phyloP scores from a whole-genome alignment of 2,113 vertebrate species.

The Balaenoptera acutorostrata region DNA sequence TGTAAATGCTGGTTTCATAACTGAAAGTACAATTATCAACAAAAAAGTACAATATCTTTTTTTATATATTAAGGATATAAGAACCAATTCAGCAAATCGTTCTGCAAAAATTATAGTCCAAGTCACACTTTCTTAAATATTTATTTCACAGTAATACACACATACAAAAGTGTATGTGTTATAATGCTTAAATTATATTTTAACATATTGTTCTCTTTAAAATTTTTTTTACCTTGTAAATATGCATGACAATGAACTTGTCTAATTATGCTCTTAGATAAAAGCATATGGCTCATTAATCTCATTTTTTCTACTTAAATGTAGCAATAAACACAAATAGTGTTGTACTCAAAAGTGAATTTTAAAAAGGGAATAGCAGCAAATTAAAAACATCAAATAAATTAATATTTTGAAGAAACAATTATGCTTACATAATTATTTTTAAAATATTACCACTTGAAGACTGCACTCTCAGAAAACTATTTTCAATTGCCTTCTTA shows the following conservation, averaged over 20 bases:
- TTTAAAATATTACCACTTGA: background rate
- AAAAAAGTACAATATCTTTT: background rate
- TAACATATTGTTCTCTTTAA: constrained; percentile 52
- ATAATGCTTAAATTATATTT: constrained; percentile 49
- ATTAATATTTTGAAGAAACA: constrained; percentile 3
- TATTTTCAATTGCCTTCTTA: background rate
- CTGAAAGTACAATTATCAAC: background rate
- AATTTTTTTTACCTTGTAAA: constrained; percentile 45
- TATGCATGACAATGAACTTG: constrained; percentile 45
- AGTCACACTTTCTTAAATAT: background rate
- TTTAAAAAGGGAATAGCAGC: background rate
- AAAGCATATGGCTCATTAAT: constrained; percentile 55
- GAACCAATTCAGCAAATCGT: background rate
- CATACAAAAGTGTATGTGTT: background rate
- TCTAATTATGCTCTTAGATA: constrained; percentile 62
- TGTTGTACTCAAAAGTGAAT: constrained; percentile 31
- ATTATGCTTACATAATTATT: constrained; percentile 22
- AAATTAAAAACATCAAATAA: background rate
- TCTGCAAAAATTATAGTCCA: constrained; percentile 12
- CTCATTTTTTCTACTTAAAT: constrained; percentile 49
- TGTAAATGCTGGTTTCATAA: background rate
- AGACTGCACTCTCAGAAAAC: background rate
- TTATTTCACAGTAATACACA: background rate
- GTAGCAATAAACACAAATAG: background rate
- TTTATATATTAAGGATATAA: background rate